Conservation (phyloP, 2,797 vertebrate genomes). For the Yasuhikotakia modesta region DNA sequence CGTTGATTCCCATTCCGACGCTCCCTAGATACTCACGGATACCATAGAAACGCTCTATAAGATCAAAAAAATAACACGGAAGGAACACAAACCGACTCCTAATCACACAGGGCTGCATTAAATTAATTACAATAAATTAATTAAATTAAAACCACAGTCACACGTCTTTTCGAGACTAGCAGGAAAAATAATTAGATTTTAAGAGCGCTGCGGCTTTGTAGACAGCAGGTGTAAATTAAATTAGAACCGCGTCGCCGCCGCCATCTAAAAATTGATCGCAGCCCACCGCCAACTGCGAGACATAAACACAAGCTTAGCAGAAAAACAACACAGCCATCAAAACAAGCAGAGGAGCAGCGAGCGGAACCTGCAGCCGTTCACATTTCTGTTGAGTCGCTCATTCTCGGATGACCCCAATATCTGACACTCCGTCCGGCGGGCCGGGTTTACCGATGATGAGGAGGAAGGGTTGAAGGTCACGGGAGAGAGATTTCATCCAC, state of each 20-base stretch:
- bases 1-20: background rate
- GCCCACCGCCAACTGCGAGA: conserved; percentile 28
- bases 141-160: conserved; percentile 16
- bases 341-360: conserved; percentile 20
- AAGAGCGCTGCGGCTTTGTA: conserved; percentile 22
- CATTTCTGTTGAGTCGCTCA: conserved; percentile 26
- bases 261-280: conserved; percentile 36
- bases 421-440: conserved; percentile 5
- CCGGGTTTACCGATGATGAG: background rate
- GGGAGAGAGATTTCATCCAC: background rate
- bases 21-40: conserved; percentile 6
- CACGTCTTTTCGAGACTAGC: background rate
- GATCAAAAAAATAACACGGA: background rate
- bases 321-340: conserved; percentile 42
- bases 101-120: background rate
- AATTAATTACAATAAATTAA: conserved; percentile 9
- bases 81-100: background rate
- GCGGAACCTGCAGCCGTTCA: conserved; percentile 44
- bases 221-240: conserved; percentile 42
- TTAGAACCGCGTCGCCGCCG: conserved; percentile 1
- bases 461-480: conserved; percentile 11
- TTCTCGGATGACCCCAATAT: conserved; percentile 36
- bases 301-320: conserved; percentile 47
- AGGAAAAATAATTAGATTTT: conserved; percentile 25
- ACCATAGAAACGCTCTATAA: background rate